Base-by-base conservation (phyloP, 2,888 invertebrate species). In the Sipha maydis region DNA sequence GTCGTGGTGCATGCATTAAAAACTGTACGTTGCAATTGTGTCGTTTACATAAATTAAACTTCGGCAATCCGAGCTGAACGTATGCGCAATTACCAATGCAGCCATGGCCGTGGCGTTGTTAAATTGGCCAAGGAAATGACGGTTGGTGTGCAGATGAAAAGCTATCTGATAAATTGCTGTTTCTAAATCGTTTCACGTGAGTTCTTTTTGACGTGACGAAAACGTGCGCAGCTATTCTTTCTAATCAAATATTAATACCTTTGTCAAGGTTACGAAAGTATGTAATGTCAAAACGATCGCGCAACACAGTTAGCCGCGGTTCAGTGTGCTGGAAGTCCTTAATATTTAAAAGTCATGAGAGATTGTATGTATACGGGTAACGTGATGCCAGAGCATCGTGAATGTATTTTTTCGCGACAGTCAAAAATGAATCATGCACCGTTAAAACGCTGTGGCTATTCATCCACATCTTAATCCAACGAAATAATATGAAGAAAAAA, bases 91-190 rank as follows among this genome's bases (percentile, higher is more conserved):
- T 48, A 0, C 48, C 14, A 11, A 48, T 48, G 48, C 48, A 8
- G 4, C 31, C 14, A 17, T 14, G 38, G 17, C 9, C 38, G 41
- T 38, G 67, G 19, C 67, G 1, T 67, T 67, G 67, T n/a, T 67
- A 80, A 80, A 80, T 80, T 67, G n/a, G n/a, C 67, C 67, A n/a
- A 41, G 19, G 67, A 80, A 67, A 80, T n/a, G 61, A 17, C 61
- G 79, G 61, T 61, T 5, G n/a, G 48, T 14, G 48, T 48, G 80
- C n/a, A 38, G 67, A 80, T 67, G 38, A 38, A 38, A 67, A 67
- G 48, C 48, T 79, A 61, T 56, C 79, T 34, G 79, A 79, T 79
- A 79, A 79, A 80, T 67, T 67, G n/a, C 38, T 38, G 80, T 80
- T 67, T 8, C 67, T 19, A n/a, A 67, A 67, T 38, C 67, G 67